Base-by-base conservation (phyloP, 1,140 invertebrate genomes). In the Riptortus pedestris region DNA sequence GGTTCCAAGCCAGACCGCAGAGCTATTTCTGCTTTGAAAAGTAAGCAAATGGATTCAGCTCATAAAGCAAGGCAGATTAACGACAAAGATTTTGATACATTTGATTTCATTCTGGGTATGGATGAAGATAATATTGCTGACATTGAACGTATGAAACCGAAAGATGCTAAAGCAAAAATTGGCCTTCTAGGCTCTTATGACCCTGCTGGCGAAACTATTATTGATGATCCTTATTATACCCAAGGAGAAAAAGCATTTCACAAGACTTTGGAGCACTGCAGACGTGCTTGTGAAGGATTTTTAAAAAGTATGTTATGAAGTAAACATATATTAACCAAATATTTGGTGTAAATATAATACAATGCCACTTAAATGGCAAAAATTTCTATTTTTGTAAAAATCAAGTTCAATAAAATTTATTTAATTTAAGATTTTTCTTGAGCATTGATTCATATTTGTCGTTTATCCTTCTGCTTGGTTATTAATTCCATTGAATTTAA, bases 31-130 rank as follows among this genome's bases (percentile, higher is more conserved):
- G 84, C 81, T 3, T 79, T 96, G 71, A 79, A 83, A 66, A 80
- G 85, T 29, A 60, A 67, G 66, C 60, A 60, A 28, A 60, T 60
- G 38, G 29, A 38, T 9, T 63, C 64, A 52, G 60, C 29, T 51
- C 62, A 64, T 18, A 45, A 31, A 28, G 65, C 62, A 12, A 76
- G 74, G 27, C 68, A 91, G 82, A 80, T 93, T 47, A 79, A 71
- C 5, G 67, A 76, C 62, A 73, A 81, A 27, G 91, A 95, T 73
- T 93, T 91, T 69, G 72, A 80, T 12, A 75, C 82, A 5, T 94
- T 85, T 73, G 84, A 93, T 72, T 92, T 82, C 71, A 93, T 95
- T 64, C 90, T 95, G 76, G 91, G 91, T 22, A 95, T 94, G 91
- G 91, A 94, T 73, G 78, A 90, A 62, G 79, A 82, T 18, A 94